Evolutionary conservation across 2,888 invertebrate genomes (phyloP).

Genomic region (Microplitis manilae): DNA sequence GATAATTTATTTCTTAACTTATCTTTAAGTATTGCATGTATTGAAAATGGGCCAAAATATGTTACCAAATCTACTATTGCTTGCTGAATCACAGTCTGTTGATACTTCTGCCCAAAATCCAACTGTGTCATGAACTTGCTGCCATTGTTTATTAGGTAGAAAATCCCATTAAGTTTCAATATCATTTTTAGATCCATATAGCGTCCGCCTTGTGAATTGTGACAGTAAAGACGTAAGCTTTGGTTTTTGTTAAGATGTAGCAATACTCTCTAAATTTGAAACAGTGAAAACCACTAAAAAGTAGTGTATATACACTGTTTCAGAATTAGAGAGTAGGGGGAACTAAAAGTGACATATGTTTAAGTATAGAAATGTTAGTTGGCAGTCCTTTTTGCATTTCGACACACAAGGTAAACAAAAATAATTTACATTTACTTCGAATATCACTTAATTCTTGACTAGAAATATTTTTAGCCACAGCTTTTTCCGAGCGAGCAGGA

Average conservation of each 20-base stretch:
- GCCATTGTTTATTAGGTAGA: constrained; percentile 44
- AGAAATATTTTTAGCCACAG: constrained; percentile 18
- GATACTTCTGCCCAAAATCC: constrained; percentile 42
- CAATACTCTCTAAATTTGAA: no score
- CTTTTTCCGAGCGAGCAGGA: constrained; percentile 51
- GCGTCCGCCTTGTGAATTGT: constrained; percentile 38
- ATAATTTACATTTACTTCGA: constrained; percentile 50
- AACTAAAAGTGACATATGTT: constrained; percentile 46
- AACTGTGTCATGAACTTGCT: constrained; percentile 33
- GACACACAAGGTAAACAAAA: constrained; percentile 45
- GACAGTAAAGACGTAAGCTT: constrained; percentile 42
- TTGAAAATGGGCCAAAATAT: no score
- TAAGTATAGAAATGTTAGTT: constrained; percentile 51
- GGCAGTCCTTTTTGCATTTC: constrained; percentile 54
- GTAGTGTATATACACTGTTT: no score
- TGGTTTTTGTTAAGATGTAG: constrained; percentile 49
- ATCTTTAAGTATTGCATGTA: no score
- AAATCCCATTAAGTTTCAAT: constrained; percentile 45
- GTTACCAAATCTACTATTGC: no score
- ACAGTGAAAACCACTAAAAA: no score
- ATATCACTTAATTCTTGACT: constrained; percentile 41
- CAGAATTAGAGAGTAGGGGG: no score
- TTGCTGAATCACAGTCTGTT: no score
- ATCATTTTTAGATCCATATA: constrained; percentile 46
- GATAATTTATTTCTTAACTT: no score